Evolutionary conservation across 1,140 invertebrate genomes (phyloP), one percentile per base, ranked within the genome.

Genomic region (Eueides isabella): DNA sequence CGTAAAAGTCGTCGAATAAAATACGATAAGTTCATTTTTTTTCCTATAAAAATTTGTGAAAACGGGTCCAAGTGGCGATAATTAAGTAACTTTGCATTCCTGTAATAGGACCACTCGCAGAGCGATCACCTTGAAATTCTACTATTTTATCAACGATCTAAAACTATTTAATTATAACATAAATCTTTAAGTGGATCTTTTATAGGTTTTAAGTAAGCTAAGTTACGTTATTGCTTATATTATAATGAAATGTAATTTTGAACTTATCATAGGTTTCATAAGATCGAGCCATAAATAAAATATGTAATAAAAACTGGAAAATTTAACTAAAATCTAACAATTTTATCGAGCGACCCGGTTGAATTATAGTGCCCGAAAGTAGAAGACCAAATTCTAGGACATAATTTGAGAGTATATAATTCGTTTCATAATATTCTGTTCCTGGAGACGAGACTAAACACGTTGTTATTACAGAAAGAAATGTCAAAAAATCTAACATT

Each of bases 31-130:
- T 55, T 23, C n/a, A 55, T n/a, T 23, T 55, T 48, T 55, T 55
- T 55, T 26, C 19, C 2, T 23, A 19, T 19, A 11, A 19, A 55
- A 55, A 19, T 19, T 55, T 4, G 48, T 55, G 48, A 55, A 55
- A 55, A 55, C 48, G 48, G 23, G 48, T 55, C 48, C 48, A 55
- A n/a, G 23, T 62, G 23, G 70, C 38, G 70, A 75, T 75, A 78
- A 78, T 78, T 78, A 78, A 75, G 76, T 75, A 78, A 35, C 44
- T 55, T 55, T 35, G 38, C 38, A 70, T 74, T 74, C 76, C 76
- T 62, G 71, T 71, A 67, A 77, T 67, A 12, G 55, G 74, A 74
- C 67, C 68, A 35, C 76, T 71, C 61, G 76, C 76, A 63, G 76
- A 28, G 71, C 71, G 67, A 74, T 55, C 48, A 55, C 48, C 48